phyloP scores from a whole-genome alignment of 2,797 vertebrate species.

The Podarcis siculus region DNA sequence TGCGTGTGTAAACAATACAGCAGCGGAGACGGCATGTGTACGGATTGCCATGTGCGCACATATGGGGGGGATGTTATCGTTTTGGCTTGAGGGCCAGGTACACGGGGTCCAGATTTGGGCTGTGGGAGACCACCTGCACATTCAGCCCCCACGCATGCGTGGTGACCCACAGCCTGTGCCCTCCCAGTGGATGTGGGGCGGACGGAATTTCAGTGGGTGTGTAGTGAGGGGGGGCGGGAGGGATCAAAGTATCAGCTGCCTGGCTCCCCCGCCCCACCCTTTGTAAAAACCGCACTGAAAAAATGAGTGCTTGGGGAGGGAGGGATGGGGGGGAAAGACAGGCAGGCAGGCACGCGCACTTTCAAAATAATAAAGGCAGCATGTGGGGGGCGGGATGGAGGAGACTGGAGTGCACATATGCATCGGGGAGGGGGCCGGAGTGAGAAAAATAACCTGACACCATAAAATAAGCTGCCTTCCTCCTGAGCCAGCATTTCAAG shows the following conservation, averaged over 20 bases:
- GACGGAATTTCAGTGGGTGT: background rate
- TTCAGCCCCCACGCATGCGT: background rate
- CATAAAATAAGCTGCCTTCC: conserved; percentile 32
- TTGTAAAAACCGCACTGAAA: conserved; percentile 8
- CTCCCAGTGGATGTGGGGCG: background rate
- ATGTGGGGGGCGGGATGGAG: background rate
- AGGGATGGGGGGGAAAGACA: too few species aligned
- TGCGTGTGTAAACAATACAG: conserved; percentile 19
- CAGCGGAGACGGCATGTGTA: background rate
- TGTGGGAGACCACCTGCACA: background rate
- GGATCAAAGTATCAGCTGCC: conserved; percentile 14
- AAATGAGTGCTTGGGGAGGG: background rate
- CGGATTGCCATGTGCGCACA: background rate
- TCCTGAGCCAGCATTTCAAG: conserved; percentile 29
- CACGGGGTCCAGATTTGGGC: background rate
- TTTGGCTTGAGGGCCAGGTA: background rate
- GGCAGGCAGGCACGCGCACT: background rate
- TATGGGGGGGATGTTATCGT: background rate
- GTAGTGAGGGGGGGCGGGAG: background rate
- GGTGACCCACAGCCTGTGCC: background rate
- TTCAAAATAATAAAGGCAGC: conserved; percentile 34
- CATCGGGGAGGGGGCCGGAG: background rate
- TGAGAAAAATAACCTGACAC: conserved; percentile 2
- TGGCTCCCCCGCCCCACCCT: background rate
- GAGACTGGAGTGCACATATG: conserved; percentile 34